Conservation (phyloP, 2,888 invertebrate species). For the Cecidostiba fungosa region DNA sequence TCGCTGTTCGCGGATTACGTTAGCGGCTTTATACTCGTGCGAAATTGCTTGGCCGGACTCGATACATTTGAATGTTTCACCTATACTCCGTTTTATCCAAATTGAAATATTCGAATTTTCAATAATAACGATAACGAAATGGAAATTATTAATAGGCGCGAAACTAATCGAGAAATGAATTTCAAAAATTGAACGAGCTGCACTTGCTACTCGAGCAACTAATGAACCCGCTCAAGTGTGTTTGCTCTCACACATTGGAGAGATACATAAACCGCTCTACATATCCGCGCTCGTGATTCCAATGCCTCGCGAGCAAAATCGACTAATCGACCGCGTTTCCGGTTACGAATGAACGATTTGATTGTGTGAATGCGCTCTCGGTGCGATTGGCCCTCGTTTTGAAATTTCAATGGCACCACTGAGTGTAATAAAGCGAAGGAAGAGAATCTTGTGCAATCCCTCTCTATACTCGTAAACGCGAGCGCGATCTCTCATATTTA, state of each 20-base stretch:
- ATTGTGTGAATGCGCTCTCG: constrained; percentile 21
- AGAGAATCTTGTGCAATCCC: constrained; percentile 16
- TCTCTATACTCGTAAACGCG: not conserved
- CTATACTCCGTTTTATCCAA: too few species aligned
- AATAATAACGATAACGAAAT: too few species aligned
- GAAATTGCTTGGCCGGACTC: too few species aligned
- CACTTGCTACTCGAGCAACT: constrained; percentile 47
- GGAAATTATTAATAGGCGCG: too few species aligned
- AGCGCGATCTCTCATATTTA: constrained; percentile 44
- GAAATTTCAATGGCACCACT: constrained; percentile 53
- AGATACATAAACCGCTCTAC: constrained; percentile 9
- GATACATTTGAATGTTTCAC: too few species aligned
- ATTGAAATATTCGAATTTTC: too few species aligned
- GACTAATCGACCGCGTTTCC: constrained; percentile 59
- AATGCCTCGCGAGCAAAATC: constrained; percentile 39
- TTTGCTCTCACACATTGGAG: not conserved
- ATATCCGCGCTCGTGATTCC: constrained; percentile 30
- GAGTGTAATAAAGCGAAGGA: not conserved
- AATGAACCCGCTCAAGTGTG: constrained; percentile 21
- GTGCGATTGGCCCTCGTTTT: constrained; percentile 37
- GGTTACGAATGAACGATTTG: constrained; percentile 48
- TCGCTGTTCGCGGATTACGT: not conserved
- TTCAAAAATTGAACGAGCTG: constrained; percentile 36
- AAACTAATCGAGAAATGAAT: not conserved
- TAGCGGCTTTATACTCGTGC: too few species aligned